Base-by-base conservation (phyloP, 92 coral and sea anemone genomes). In the Siderastrea siderea region DNA sequence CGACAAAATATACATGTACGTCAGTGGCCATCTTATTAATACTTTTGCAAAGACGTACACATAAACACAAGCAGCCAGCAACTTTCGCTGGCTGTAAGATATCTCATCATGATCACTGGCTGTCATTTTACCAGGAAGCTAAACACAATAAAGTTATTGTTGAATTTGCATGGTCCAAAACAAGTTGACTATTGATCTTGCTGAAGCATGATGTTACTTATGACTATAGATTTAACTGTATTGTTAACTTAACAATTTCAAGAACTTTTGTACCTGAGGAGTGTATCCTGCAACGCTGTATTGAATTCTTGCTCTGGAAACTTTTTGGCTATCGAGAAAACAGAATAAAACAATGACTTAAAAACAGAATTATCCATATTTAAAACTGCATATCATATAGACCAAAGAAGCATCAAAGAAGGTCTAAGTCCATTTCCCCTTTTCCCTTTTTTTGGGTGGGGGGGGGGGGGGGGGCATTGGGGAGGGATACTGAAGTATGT, bases 241-340 rank as follows among this genome's bases (percentile, higher is more conserved):
- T 51, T 3, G 77, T 75, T 16, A 38, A 51, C 38, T 26, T 6
- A 26, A 26, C 0, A 71, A 17, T 57, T 2, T 75, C 38, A 52
- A 48, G 26, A 75, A 62, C 4, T 26, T 9, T 9, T 38, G n/a
- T 89, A 97, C 99, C 95, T 94, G 96, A 0, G 99, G 98, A 46
- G 96, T 96, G 70, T 90, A 91, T 4, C 96, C 96, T 52, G 95
- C 95, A 6, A 92, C 93, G 8, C 94, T 90, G 76, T 88, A 90
- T 68, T 93, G 96, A 63, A 97, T 97, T 79, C 98, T 92, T 26
- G 98, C 99, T 75, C 96, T 90, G 75, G 96, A 82, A 17, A 91
- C 94, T 64, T 60, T 73, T 62, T 84, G 87, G 52, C 87, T 74
- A 54, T 50, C 17, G 14, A 49, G 64, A 49, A 63, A 17, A 13